These are phyloP conservation scores for Solen grandis DNA, from an alignment of 1,140 invertebrate species.

Conservation along the genomic window DNA sequence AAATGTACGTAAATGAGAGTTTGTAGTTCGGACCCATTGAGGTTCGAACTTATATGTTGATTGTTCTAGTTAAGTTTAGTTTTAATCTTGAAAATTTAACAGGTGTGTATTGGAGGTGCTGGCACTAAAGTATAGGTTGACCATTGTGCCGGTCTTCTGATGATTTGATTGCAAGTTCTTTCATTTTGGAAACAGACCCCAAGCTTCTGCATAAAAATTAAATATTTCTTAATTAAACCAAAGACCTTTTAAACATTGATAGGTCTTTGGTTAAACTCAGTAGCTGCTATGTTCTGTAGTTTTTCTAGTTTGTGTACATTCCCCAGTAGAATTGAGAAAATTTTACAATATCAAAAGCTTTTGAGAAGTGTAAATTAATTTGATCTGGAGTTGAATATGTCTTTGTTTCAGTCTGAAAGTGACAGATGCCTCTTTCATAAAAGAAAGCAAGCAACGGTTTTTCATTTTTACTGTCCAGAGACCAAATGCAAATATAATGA, in stretches of 20 bases:
- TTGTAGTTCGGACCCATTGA: no score
- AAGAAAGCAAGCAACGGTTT: not conserved
- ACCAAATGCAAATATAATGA: conserved; percentile 40
- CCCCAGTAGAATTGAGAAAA: not conserved
- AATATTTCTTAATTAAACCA: not conserved
- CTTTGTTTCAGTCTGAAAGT: conserved; percentile 35
- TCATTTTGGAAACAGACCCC: not conserved
- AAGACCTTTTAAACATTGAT: not conserved
- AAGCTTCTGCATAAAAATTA: no score
- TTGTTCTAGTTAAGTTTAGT: not conserved
- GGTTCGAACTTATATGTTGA: no score
- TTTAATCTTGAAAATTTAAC: not conserved
- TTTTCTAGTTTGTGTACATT: not conserved
- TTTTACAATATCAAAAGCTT: no score
- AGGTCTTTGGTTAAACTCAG: not conserved
- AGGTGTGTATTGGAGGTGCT: no score
- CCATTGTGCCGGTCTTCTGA: no score
- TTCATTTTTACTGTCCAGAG: conserved; percentile 58
- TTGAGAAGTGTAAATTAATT: not conserved
- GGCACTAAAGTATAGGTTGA: no score
- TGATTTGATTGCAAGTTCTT: no score
- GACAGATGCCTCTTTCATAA: conserved; percentile 35
- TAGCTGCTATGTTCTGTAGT: not conserved
- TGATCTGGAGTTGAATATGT: not conserved
- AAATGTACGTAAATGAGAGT: no score